phyloP scores from a whole-genome alignment of 2,797 vertebrate genomes.

The Tragelaphus eurycerus region DNA sequence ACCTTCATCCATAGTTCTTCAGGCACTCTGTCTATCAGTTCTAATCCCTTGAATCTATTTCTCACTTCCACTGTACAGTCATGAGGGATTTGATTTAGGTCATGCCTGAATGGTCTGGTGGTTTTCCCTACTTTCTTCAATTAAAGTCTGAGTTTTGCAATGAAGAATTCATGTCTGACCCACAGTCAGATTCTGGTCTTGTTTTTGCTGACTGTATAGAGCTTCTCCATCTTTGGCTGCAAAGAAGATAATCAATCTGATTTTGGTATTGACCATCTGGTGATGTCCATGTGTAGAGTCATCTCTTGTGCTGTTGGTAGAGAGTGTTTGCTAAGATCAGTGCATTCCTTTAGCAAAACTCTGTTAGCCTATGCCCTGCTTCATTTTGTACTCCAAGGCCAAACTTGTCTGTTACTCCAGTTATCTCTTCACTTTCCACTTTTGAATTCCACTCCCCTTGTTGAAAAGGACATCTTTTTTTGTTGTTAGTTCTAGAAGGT shows the following conservation, averaged over 20 bases:
- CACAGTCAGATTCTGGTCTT: neutral
- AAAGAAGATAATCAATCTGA: neutral
- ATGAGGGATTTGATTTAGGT: neutral
- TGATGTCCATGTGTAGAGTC: neutral
- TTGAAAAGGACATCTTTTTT: neutral
- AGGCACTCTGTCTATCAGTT: neutral
- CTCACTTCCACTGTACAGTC: neutral
- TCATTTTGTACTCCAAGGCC: neutral
- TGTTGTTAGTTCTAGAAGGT: neutral
- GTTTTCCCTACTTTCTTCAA: neutral
- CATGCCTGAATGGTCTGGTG: neutral
- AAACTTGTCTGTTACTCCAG: neutral
- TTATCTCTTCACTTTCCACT: neutral
- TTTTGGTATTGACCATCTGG: neutral
- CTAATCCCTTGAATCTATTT: neutral
- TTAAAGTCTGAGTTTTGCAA: neutral
- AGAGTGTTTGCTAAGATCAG: neutral
- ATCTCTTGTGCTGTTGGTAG: neutral
- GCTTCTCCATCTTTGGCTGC: neutral
- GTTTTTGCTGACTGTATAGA: neutral
- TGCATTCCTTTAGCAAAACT: neutral
- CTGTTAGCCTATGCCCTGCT: neutral
- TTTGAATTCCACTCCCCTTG: neutral
- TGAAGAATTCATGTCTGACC: neutral
- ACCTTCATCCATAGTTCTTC: neutral